These are phyloP conservation scores for Callorhinus ursinus DNA, from an alignment of 2,113 vertebrate species.

Conservation along the genomic window DNA sequence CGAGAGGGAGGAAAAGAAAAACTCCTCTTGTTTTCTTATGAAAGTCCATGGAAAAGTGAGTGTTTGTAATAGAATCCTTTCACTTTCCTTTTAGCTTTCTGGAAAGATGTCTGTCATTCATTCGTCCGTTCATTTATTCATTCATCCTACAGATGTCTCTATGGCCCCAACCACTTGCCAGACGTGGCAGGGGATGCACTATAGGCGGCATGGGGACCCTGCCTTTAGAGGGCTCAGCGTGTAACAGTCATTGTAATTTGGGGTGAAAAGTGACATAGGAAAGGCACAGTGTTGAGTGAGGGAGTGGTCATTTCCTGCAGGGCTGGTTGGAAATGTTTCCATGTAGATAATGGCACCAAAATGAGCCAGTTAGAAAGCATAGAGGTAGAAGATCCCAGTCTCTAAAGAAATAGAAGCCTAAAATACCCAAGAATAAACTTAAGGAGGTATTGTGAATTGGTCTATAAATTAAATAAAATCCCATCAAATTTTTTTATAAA, in stretches of 20 bases:
- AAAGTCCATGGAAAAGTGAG: not conserved
- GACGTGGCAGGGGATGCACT: not conserved
- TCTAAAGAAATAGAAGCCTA: not conserved
- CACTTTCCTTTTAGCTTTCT: not conserved
- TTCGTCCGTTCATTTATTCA: not conserved
- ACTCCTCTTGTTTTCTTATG: not conserved
- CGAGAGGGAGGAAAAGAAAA: not conserved
- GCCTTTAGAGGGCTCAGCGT: not conserved
- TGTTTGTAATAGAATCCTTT: not conserved
- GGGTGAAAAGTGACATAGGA: not conserved
- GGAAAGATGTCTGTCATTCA: not conserved
- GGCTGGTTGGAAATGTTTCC: not conserved
- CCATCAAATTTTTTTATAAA: not conserved
- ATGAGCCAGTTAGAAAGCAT: not conserved
- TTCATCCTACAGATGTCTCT: not conserved
- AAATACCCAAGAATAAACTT: not conserved
- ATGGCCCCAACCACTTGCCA: not conserved
- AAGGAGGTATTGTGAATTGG: not conserved
- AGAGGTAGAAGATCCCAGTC: not conserved
- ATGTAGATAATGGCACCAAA: not conserved
- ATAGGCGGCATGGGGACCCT: not conserved
- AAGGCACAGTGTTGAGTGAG: not conserved
- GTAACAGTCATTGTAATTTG: not conserved
- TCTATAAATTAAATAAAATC: constrained; percentile 17
- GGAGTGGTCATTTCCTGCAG: not conserved